Evolutionary conservation across 2,888 invertebrate species (phyloP), one percentile per base, ranked within the genome.

Genomic region (Ichneumoninae sp.): DNA sequence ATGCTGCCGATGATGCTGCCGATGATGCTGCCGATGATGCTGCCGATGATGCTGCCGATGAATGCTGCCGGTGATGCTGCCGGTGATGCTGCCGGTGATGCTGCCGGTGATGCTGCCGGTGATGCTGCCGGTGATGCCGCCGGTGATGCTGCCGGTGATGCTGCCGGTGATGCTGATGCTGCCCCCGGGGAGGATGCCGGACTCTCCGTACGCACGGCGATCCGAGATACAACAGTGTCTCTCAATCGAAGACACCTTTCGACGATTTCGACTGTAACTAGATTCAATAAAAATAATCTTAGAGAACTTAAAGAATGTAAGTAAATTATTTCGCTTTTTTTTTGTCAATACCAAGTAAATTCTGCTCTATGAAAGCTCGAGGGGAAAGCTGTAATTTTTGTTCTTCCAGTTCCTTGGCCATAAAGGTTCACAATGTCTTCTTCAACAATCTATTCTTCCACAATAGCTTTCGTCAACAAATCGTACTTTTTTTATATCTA

Each of bases 221-320:
- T 78, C 70, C 72, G 65, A 44, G 47, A 66, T 6, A 62, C 44
- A 50, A 60, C 91, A 92, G 92, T 92, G 93, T 87, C 78, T 92
- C 92, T 92, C 92, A 92, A 88, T 70, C 85, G 10, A 79, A 71
- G 57, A 66, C 50, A 52, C 40, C 66, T 52, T 40, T 66, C 26
- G 66, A 52, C 26, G 52, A 47, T 26, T 57, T 57, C 19, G 13
- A 4, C 22, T 6, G 57, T 13, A 4, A 22, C 19, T 3, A 26
- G 3, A 57, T 57, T 22, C 2, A 8, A 54, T 22, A 3, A 19
- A 22, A 10, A 54, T 54, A 13, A 26, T 19, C 4, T 57, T 4
- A 26, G 4, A 57, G 6, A 22, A 68, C 13, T 26, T 68, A 1
- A 13, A 68, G 5, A 26, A 47, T 26, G 26, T 47, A 22, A 22